Base-by-base conservation (phyloP, 2,113 vertebrate species). In the Stomatorhinus ivindoensis region DNA sequence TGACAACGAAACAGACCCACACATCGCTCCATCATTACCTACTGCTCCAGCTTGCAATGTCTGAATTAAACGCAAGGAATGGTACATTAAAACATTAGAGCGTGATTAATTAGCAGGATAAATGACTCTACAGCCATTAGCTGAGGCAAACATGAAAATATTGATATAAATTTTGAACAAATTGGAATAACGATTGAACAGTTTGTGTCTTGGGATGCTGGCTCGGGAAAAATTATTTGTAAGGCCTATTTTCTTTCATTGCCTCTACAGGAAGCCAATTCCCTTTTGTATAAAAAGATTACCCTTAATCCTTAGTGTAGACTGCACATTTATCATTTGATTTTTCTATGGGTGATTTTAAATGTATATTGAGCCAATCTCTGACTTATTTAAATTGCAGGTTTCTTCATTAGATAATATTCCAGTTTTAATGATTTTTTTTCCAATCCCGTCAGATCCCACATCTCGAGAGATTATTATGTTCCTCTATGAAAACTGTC, bases 381-480 rank as follows among this genome's bases (percentile, higher is more conserved):
- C 85, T 87, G 48, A 27, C 50, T 87, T 53, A 53, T 87, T 87
- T 87, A 87, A 87, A 53, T 53, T 87, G 85, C 50, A 53, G n/a
- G 85, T 31, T 51, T 87, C 85, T 87, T 53, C 85, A 87, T 87
- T 87, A 87, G 85, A 51, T 87, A 51, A 53, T 87, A 87, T 87
- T 87, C 85, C 47, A 51, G 21, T 87, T 87, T 87, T 87, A 87
- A 87, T 87, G 48, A 87, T 87, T 87, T 87, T 87, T 87, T 84
- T n/a, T 35, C 47, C 50, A 87, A 53, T 87, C 50, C 50, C 13
- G 48, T 53, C 48, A 53, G 85, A 87, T 87, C 27, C 48, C 50
- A 31, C 48, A 87, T 87, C 85, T 55, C 31, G 9, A 17, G 85
- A 87, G 50, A 55, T 87, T 53, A 87, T 87, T 87, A 53, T 48